Conservation (phyloP, 2,888 invertebrate species). For the Acanthosoma haemorrhoidale region DNA sequence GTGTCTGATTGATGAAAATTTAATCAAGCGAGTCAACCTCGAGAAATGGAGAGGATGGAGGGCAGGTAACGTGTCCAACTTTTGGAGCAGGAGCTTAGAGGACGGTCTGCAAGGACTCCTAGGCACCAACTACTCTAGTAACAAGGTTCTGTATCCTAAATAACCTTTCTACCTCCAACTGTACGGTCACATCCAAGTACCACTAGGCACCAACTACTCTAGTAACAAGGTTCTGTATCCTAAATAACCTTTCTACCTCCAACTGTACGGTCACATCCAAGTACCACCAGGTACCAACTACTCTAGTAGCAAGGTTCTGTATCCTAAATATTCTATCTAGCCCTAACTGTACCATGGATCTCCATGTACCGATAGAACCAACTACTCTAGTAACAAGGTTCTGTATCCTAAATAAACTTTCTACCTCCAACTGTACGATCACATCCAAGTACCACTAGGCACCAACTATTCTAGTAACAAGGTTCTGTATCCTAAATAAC, state of each 20-base stretch:
- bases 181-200: too few relatives aligned
- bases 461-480: too few relatives aligned
- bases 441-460: slow-evolving; percentile 68
- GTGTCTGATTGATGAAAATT: slow-evolving; percentile 68
- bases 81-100: slow-evolving; percentile 74
- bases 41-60: slow-evolving; percentile 50
- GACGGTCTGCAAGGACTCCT: slow-evolving; percentile 73
- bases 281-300: slow-evolving; percentile 67
- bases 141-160: too few relatives aligned
- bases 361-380: too few relatives aligned
- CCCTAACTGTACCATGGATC: too few relatives aligned
- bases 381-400: slow-evolving; percentile 53
- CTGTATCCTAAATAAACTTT: too few relatives aligned
- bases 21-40: slow-evolving; percentile 63
- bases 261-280: slow-evolving; percentile 71
- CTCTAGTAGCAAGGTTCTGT: slow-evolving; percentile 54
- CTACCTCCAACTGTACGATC: too few relatives aligned
- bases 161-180: too few relatives aligned
- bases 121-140: slow-evolving; percentile 58
- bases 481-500: too few relatives aligned
- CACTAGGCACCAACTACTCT: slow-evolving; percentile 64
- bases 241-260: too few relatives aligned
- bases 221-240: too few relatives aligned
- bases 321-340: too few relatives aligned
- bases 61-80: slow-evolving; percentile 73